Conservation (phyloP, 2,797 vertebrate species). For the Psittacula derbiana region DNA sequence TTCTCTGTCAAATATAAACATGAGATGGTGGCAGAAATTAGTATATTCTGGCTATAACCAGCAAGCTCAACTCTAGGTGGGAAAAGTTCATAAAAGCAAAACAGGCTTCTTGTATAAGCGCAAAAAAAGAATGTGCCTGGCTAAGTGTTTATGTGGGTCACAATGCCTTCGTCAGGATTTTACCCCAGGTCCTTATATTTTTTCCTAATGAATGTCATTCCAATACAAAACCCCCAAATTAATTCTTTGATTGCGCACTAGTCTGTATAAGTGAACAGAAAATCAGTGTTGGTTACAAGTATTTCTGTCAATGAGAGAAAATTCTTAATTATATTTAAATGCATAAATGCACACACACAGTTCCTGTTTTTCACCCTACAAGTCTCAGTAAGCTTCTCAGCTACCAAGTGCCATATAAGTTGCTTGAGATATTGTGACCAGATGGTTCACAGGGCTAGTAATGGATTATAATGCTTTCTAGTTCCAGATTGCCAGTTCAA, state of each 20-base stretch:
- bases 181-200: background rate
- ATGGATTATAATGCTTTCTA: slow-evolving; percentile 50
- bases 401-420: background rate
- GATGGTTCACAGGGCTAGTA: slow-evolving; percentile 39
- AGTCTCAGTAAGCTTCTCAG: background rate
- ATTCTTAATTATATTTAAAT: background rate
- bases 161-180: background rate
- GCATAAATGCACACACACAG: background rate
- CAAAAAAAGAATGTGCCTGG: background rate
- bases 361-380: background rate
- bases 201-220: background rate
- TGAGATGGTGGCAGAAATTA: background rate
- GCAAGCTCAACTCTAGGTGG: background rate
- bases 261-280: background rate
- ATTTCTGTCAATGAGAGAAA: background rate
- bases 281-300: background rate
- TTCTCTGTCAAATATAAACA: background rate
- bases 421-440: slow-evolving; percentile 46
- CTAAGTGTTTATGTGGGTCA: background rate
- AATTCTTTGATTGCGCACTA: background rate
- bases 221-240: background rate
- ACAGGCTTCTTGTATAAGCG: background rate
- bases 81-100: background rate
- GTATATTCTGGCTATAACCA: background rate
- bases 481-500: slow-evolving; percentile 68